phyloP scores from a whole-genome alignment of 2,888 invertebrate genomes.

The Calameuta idolon region DNA sequence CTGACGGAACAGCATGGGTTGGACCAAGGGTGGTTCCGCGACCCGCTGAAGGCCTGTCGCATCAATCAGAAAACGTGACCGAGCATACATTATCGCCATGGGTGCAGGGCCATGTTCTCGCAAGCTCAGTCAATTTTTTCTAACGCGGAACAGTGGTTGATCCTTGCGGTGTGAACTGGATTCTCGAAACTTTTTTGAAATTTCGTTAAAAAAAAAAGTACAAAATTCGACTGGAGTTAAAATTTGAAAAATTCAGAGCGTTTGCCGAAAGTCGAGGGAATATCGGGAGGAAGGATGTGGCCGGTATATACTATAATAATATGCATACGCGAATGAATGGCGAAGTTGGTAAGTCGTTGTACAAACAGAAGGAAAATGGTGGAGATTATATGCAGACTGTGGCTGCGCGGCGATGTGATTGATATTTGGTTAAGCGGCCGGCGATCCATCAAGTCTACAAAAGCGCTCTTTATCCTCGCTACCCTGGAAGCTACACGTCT shows the following conservation, averaged over 20 bases:
- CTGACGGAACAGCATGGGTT: neutral
- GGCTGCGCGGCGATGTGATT: conserved; percentile 42
- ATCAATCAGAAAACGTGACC: conserved; percentile 61
- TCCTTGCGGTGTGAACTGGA: neutral
- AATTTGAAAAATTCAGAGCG: neutral
- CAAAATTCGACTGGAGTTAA: no score
- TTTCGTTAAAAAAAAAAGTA: neutral
- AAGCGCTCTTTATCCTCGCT: conserved; percentile 45
- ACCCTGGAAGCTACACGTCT: conserved; percentile 37
- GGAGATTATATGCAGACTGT: conserved; percentile 48
- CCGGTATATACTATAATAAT: neutral
- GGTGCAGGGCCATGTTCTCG: neutral
- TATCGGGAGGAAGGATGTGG: neutral
- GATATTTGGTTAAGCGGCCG: conserved; percentile 51
- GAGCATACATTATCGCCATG: conserved; percentile 59
- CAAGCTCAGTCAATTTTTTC: neutral
- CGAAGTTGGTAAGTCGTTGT: conserved; percentile 37
- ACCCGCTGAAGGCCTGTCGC: conserved; percentile 23
- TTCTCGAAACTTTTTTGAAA: neutral
- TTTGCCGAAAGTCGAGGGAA: neutral
- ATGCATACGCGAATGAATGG: neutral
- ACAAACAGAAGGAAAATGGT: conserved; percentile 47
- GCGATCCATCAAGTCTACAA: conserved; percentile 50
- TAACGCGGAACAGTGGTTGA: neutral
- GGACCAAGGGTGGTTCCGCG: neutral